phyloP scores from a whole-genome alignment of 2,797 vertebrate genomes.

The Pseudochaenichthys georgianus region DNA sequence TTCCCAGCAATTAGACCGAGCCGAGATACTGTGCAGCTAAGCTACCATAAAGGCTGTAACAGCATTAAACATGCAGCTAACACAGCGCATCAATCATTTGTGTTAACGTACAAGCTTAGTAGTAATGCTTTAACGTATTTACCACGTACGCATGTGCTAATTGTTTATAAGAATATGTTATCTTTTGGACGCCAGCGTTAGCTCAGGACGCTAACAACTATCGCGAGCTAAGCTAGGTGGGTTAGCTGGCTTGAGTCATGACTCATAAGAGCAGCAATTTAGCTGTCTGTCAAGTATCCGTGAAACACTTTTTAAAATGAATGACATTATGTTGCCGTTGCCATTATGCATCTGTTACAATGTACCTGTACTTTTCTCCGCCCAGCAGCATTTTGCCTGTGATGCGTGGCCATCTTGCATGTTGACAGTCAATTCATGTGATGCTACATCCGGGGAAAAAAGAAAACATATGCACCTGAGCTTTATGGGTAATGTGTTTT shows the following conservation, averaged over 20 bases:
- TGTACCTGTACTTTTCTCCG: slow-evolving; percentile 99
- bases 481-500: slow-evolving; percentile 74
- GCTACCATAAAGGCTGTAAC: slow-evolving; percentile 13
- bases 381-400: slow-evolving; percentile 98
- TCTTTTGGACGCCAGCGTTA: slow-evolving; percentile 44
- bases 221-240: slow-evolving; percentile 66
- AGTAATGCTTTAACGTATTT: accelerated
- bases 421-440: slow-evolving; percentile 91
- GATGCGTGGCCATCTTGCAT: slow-evolving; percentile 99
- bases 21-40: slow-evolving; percentile 54
- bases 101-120: accelerated
- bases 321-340: neutral
- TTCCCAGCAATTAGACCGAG: slow-evolving; percentile 81
- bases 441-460: slow-evolving; percentile 88
- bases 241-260: slow-evolving; percentile 76
- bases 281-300: neutral
- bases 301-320: neutral
- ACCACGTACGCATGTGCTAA: too few relatives aligned
- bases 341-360: slow-evolving; percentile 22
- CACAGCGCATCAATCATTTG: accelerated
- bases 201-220: slow-evolving; percentile 56
- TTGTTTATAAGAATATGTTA: neutral
- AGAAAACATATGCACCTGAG: slow-evolving; percentile 57
- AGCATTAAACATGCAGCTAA: neutral
- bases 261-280: slow-evolving; percentile 44